Percentiles rank a stretch among this genome's conserved stretches.
phyloP scores from a whole-genome alignment of 2,113 vertebrate species.

The Chamaetylas fuelleborni region DNA sequence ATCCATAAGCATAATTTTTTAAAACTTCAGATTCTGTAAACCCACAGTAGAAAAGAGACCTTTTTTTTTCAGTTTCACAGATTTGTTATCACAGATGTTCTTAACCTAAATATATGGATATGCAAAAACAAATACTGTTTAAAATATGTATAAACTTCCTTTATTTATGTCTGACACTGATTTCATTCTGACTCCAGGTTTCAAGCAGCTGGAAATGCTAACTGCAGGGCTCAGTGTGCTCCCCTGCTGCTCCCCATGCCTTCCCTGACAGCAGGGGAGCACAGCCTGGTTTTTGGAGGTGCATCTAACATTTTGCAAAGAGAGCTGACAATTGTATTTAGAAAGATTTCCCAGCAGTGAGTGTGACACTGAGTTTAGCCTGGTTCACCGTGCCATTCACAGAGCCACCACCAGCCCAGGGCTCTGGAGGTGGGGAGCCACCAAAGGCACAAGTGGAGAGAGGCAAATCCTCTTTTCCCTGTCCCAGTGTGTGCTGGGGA shows the following conservation, averaged over 20 bases:
- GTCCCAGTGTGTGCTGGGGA: not conserved
- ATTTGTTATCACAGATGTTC: conserved; percentile 65
- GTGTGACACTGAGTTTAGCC: not conserved
- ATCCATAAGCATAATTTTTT: not conserved
- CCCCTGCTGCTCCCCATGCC: not conserved
- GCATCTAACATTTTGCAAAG: not conserved
- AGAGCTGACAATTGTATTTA: not conserved
- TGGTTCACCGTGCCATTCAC: not conserved
- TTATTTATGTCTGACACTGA: conserved; percentile 57
- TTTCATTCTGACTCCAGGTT: conserved; percentile 9
- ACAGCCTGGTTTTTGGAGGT: not conserved
- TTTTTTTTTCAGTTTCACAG: not conserved
- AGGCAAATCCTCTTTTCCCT: not conserved
- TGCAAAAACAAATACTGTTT: conserved; percentile 37
- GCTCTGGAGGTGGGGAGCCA: not conserved
- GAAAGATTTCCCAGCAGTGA: not conserved
- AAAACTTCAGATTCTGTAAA: not conserved
- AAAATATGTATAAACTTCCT: conserved; percentile 63
- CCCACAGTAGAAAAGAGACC: not conserved
- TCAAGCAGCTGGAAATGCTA: conserved; percentile 29
- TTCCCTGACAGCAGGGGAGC: not conserved
- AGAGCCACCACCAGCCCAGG: not conserved
- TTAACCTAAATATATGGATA: conserved; percentile 52
- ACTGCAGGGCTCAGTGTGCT: not conserved
- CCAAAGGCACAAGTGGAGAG: not conserved